Evolutionary conservation across 1,140 invertebrate genomes (phyloP).

Genomic region (Oncopodura yosiiana): DNA sequence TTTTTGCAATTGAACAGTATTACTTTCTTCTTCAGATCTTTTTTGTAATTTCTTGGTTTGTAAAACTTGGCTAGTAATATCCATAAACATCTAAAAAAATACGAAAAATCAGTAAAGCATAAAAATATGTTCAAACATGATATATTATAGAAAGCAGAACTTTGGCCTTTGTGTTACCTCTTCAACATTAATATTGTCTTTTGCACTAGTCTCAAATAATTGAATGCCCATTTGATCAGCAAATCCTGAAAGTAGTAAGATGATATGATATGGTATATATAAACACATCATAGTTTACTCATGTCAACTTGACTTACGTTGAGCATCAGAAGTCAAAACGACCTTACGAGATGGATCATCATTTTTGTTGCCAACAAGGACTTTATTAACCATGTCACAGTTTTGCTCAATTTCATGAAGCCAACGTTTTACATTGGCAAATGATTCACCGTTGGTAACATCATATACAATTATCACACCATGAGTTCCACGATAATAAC

Average conservation of each 20-base stretch:
- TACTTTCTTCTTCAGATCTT: conserved; percentile 48
- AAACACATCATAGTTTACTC: too few relatives aligned
- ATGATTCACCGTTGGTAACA: conserved; percentile 96
- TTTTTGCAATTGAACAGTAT: conserved; percentile 30
- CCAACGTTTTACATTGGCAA: conserved; percentile 97
- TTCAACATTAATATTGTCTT: conserved; percentile 98
- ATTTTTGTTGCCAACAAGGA: conserved; percentile 96
- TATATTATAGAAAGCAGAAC: neutral
- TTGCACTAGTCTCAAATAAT: conserved; percentile 96
- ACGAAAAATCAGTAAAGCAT: neutral
- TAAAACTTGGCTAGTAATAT: conserved; percentile 60
- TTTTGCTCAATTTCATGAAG: conserved; percentile 98
- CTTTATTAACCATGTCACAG: conserved; percentile 98
- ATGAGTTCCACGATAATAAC: conserved; percentile 96
- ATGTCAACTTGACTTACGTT: too few relatives aligned
- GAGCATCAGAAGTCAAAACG: conserved; percentile 91
- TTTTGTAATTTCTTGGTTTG: conserved; percentile 55
- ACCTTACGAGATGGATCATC: conserved; percentile 95
- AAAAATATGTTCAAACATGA: neutral
- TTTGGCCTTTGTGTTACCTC: conserved; percentile 54
- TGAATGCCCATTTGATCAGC: conserved; percentile 94
- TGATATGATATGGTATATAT: too few relatives aligned
- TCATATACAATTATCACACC: conserved; percentile 99
- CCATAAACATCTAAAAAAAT: conserved; percentile 57
- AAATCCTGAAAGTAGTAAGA: too few relatives aligned